Evolutionary conservation across 2,888 invertebrate species (phyloP).

Genomic region (Xylophagus ater): DNA sequence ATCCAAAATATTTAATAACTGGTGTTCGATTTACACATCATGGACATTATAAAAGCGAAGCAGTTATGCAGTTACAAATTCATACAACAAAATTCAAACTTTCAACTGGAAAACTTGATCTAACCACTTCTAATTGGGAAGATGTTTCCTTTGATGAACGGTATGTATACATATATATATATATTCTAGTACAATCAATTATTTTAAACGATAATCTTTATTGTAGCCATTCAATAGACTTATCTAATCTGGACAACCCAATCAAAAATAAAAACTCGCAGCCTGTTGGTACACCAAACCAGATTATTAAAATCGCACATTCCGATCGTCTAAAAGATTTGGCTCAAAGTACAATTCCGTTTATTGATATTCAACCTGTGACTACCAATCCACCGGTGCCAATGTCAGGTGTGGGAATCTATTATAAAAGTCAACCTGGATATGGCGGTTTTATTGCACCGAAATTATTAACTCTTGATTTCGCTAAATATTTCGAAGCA

Average conservation of each 20-base stretch:
- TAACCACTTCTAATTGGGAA: no score
- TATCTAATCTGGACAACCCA: conserved; percentile 52
- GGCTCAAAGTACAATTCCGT: conserved; percentile 65
- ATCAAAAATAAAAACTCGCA: conserved; percentile 40
- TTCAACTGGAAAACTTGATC: no score
- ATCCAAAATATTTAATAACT: conserved; percentile 52
- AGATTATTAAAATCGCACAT: conserved; percentile 52
- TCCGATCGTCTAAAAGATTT: conserved; percentile 56
- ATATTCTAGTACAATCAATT: no score
- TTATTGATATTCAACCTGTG: conserved; percentile 58
- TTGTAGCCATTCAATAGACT: conserved; percentile 42
- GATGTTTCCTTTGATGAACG: no score
- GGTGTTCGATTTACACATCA: no score
- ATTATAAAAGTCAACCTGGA: conserved; percentile 52
- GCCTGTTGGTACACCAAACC: conserved; percentile 48
- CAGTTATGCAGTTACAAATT: no score
- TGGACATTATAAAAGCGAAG: no score
- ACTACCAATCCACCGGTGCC: conserved; percentile 49
- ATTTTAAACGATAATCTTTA: no score
- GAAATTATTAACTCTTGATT: conserved; percentile 58
- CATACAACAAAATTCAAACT: no score
- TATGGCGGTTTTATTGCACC: conserved; percentile 61
- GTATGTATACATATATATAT: no score
- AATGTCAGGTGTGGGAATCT: conserved; percentile 56
- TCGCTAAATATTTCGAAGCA: no score